These are phyloP conservation scores for Drosophila tristis DNA, from an alignment of 1,140 invertebrate species.

Conservation along the genomic window DNA sequence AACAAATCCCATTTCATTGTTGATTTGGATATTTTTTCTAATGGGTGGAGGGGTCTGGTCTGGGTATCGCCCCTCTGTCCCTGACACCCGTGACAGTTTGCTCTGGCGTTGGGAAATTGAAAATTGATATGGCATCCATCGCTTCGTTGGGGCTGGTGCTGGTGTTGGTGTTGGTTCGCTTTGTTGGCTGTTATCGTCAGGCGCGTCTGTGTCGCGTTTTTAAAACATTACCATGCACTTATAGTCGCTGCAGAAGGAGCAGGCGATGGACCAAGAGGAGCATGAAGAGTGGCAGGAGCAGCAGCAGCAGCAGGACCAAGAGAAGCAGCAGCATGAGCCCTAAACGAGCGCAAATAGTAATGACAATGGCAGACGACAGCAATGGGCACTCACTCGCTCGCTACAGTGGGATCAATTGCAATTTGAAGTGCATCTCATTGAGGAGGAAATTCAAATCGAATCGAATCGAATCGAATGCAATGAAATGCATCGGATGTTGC, in stretches of 20 bases:
- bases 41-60: conserved; percentile 12
- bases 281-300: conserved; percentile 32
- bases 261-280: conserved; percentile 1
- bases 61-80: conserved; percentile 20
- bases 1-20: conserved; percentile 53
- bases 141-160: conserved; percentile 22
- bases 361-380: conserved; percentile 54
- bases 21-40: conserved; percentile 54
- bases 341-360: conserved; percentile 78
- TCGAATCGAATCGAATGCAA: background rate
- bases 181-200: conserved; percentile 49
- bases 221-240: conserved; percentile 78
- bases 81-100: conserved; percentile 58
- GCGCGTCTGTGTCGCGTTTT: conserved; percentile 55
- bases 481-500: background rate
- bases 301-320: conserved; percentile 1
- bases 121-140: conserved; percentile 76
- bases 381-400: conserved; percentile 9
- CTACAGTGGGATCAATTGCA: conserved; percentile 54
- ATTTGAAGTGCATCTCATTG: conserved; percentile 17
- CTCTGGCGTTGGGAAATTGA: conserved; percentile 60
- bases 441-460: conserved; percentile 16
- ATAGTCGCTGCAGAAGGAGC: conserved; percentile 22
- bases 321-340: conserved; percentile 40
- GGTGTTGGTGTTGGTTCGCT: background rate